phyloP scores from a whole-genome alignment of 2,113 vertebrate genomes.

The Ahaetulla prasina region DNA sequence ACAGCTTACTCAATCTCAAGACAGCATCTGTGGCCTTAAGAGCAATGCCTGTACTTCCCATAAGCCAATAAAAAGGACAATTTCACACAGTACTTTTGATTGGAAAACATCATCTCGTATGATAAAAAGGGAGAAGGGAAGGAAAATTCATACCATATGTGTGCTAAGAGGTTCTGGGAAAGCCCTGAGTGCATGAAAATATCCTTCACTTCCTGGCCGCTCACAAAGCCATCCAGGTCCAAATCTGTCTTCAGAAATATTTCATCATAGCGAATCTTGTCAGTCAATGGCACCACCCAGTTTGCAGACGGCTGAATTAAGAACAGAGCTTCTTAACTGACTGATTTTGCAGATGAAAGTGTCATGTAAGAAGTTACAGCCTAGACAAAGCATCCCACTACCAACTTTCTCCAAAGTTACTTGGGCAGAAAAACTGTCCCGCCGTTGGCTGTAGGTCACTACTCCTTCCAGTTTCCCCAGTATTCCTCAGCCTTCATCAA shows the following conservation, averaged over 20 bases:
- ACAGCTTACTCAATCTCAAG: background rate
- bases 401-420: background rate
- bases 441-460: background rate
- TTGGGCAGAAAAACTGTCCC: background rate
- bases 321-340: background rate
- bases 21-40: background rate
- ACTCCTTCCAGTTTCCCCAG: background rate
- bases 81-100: background rate
- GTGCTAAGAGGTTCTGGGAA: conserved; percentile 87
- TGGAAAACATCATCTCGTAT: background rate
- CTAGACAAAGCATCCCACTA: background rate
- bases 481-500: background rate
- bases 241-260: conserved; percentile 94
- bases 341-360: background rate
- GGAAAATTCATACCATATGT: conserved; percentile 84
- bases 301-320: conserved; percentile 73
- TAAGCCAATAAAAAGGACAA: no score
- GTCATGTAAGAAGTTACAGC: background rate
- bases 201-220: conserved; percentile 93
- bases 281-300: conserved; percentile 88
- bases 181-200: conserved; percentile 98
- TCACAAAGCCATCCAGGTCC: conserved; percentile 93
- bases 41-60: background rate
- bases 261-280: conserved; percentile 89
- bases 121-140: background rate